These are phyloP conservation scores for Protonemura montana DNA, from an alignment of 2,888 invertebrate species.

Conservation along the genomic window DNA sequence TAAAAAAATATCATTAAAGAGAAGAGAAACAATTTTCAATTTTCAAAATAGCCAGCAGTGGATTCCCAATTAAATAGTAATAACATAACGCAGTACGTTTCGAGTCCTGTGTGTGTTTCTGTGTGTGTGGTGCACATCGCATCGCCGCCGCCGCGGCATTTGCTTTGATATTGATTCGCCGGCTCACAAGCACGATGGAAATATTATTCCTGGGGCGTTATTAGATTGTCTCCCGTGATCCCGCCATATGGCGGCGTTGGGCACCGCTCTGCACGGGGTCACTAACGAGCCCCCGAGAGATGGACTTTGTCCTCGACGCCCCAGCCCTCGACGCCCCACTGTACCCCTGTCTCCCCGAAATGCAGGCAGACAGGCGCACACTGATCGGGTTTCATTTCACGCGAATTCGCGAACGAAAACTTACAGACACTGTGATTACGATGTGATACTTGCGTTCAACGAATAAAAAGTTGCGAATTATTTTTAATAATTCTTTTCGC, in stretches of 20 bases:
- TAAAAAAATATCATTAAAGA: neutral
- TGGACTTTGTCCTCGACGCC: neutral
- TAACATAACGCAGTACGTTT: neutral
- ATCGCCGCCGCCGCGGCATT: neutral
- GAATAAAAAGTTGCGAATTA: neutral
- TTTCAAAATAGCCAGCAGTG: neutral
- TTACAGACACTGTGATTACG: neutral
- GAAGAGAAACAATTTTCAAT: neutral
- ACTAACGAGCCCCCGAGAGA: slow-evolving; percentile 7
- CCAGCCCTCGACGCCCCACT: neutral
- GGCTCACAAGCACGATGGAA: neutral
- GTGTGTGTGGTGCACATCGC: neutral
- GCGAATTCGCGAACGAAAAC: neutral
- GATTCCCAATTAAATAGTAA: neutral
- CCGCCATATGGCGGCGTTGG: neutral
- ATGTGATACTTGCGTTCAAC: neutral
- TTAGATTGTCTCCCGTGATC: neutral
- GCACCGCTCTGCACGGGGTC: neutral
- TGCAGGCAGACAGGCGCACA: neutral
- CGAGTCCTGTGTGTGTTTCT: no score
- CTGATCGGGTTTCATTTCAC: neutral
- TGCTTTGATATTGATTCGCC: neutral
- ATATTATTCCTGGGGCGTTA: neutral
- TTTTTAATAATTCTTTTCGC: neutral
- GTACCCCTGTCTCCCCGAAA: neutral